Evolutionary conservation across 2,888 invertebrate genomes (phyloP), one percentile per base, ranked within the genome.

Genomic region (Lithodes maja): DNA sequence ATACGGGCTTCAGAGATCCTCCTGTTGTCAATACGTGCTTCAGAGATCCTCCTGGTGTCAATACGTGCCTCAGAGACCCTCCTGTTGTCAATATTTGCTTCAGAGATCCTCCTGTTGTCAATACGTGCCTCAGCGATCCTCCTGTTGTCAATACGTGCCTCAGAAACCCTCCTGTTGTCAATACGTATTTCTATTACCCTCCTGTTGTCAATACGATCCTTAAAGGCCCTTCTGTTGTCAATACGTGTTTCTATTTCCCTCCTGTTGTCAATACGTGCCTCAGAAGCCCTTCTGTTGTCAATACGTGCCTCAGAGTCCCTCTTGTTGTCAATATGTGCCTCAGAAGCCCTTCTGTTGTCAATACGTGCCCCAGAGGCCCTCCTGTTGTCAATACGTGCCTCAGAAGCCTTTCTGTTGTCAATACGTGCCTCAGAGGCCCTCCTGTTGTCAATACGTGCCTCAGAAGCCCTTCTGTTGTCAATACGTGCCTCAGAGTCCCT

Each of bases 371-470:
- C 79, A n/a, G 53, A 1, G n/a, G 15, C n/a, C 2, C 53, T 79
- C 79, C 53, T 79, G 52, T 7, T 79, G 79, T 79, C 79, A 79
- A 79, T 15, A 54, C 49, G 55, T 77, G 3, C 50, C 1, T 77
- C 77, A 77, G 49, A 9, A 1, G 2, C 2, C 77, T 1, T 77
- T 3, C 77, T 77, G 0, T 5, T 77, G 2, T 77, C 77, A 3
- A 77, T 3, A 7, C 81, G 81, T 61, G 17, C 61, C 1, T 68
- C 81, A 50, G 17, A 12, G n/a, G 12, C 0, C 7, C 49, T 81
- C 68, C 68, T 81, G 55, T 33, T 81, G 81, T 68, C 81, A 55
- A 81, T 17, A n/a, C 81, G 81, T 81, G 55, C 81, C 1, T 71
- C 71, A 71, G 15, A n/a, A 1, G 12, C 9, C 49, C 77, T 77